These are phyloP conservation scores for Spodoptera picta DNA, from an alignment of 2,888 invertebrate genomes.

Conservation along the genomic window DNA sequence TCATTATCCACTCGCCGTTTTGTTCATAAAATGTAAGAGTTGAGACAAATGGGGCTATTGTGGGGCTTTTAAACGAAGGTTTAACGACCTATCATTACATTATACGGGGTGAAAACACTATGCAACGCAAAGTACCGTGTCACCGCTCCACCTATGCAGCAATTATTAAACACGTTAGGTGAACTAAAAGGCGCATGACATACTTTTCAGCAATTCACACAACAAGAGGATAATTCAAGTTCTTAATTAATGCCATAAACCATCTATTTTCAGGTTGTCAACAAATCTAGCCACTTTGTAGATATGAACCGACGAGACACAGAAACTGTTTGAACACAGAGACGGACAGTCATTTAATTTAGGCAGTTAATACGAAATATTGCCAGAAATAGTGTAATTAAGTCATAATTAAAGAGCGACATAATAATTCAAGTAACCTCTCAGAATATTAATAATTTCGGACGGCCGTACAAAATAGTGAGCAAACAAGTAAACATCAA, in stretches of 20 bases:
- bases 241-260: too few relatives aligned
- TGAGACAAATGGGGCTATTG: conserved; percentile 33
- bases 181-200: too few relatives aligned
- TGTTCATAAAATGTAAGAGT: conserved; percentile 33
- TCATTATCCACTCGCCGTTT: conserved; percentile 27
- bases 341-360: background rate
- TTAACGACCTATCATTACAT: conserved; percentile 20
- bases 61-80: conserved; percentile 25
- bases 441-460: conserved; percentile 1
- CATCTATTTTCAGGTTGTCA: too few relatives aligned
- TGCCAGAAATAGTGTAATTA: background rate
- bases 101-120: conserved; percentile 4
- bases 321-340: too few relatives aligned
- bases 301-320: too few relatives aligned
- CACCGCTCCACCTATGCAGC: background rate
- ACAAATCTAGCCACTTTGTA: too few relatives aligned
- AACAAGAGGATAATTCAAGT: too few relatives aligned
- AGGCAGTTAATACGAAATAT: background rate
- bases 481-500: conserved; percentile 12
- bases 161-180: background rate
- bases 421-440: background rate
- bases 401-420: background rate
- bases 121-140: background rate
- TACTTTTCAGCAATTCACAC: too few relatives aligned
- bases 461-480: background rate